These are phyloP conservation scores for Neodiprion lecontei DNA, from an alignment of 1,140 invertebrate species.

Conservation along the genomic window DNA sequence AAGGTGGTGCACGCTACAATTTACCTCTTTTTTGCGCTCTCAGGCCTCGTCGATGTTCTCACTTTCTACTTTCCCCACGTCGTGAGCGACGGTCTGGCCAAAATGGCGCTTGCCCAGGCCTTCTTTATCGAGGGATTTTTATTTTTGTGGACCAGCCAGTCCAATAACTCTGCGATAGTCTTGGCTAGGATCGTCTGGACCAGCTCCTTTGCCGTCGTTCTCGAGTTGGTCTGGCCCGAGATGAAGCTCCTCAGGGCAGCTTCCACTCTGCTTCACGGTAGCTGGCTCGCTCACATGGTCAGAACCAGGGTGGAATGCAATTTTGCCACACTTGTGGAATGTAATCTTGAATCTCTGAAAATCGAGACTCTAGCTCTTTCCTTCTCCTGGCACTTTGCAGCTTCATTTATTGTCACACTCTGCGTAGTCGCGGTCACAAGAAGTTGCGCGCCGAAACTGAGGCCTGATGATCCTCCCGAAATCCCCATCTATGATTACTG, in stretches of 20 bases:
- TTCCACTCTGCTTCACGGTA: slow-evolving; percentile 52
- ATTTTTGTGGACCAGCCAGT: slow-evolving; percentile 42
- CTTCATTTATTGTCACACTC: slow-evolving; percentile 48
- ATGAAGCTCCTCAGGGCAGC: slow-evolving; percentile 47
- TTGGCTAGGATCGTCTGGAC: slow-evolving; percentile 49
- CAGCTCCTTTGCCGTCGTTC: slow-evolving; percentile 41
- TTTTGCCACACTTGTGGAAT: too few species aligned
- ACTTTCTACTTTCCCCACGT: slow-evolving; percentile 54
- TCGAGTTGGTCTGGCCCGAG: slow-evolving; percentile 54
- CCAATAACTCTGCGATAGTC: slow-evolving; percentile 39
- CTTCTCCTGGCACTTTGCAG: slow-evolving; percentile 55
- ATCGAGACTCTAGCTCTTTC: slow-evolving; percentile 38
- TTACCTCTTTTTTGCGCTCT: slow-evolving; percentile 58
- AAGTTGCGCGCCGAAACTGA: slow-evolving; percentile 36
- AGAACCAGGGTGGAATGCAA: slow-evolving; percentile 22
- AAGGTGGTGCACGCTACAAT: slow-evolving; percentile 57
- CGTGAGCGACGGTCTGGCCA: slow-evolving; percentile 46
- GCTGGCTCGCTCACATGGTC: slow-evolving; percentile 56
- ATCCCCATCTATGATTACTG: slow-evolving; percentile 52
- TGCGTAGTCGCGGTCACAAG: slow-evolving; percentile 44
- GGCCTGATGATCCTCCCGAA: slow-evolving; percentile 41
- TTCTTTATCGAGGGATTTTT: slow-evolving; percentile 57
- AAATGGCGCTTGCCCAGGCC: slow-evolving; percentile 52
- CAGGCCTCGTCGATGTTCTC: slow-evolving; percentile 56
- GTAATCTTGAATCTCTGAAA: slow-evolving; percentile 30